Evolutionary conservation across 2,113 vertebrate genomes (phyloP), one percentile per base, ranked within the genome.

Genomic region (Tricholaema leucomelas): DNA sequence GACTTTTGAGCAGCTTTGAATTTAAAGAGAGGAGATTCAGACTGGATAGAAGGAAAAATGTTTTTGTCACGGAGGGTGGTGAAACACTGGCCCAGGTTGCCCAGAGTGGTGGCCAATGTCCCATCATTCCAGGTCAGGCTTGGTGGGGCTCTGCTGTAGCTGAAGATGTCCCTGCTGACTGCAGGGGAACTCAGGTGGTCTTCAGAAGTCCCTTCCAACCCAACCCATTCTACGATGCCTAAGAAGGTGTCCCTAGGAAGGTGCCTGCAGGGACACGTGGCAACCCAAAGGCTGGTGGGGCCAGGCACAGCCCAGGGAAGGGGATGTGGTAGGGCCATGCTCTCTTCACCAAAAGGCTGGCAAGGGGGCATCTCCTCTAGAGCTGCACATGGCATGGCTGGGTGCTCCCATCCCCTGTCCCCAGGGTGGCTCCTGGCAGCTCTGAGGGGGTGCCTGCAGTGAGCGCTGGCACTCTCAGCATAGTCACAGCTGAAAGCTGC

Each of bases 331-430:
- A 28, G 25, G 46, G 9, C 24, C 4, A 6, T 18, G 0, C 7
- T 20, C 10, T 9, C 19, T 63, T 80, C 48, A 15, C 31, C 33
- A 69, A 50, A n/a, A 72, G 40, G 6, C 40, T 71, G 61, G 8
- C 9, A 15, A 40, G 60, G 31, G 35, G 15, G 2, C 14, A 27
- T 5, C 0, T 63, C 5, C 8, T 20, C 31, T 9, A 38, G 31
- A 35, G 4, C 4, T 17, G 27, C 42, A 59, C 27, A 28, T 8
- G 21, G 27, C 0, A 0, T 31, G 64, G 9, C 30, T 10, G 35
- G 18, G 21, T 64, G 50, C 36, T 77, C 18, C 74, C 38, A 8
- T 11, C 2, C 25, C 21, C 25, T 36, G 54, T 28, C 42, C 10
- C 65, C 5, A 0, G 33, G 2, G 5, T 59, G 55, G 42, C 21